phyloP scores from a whole-genome alignment of 2,888 invertebrate species.

The Polydrusus tereticollis region DNA sequence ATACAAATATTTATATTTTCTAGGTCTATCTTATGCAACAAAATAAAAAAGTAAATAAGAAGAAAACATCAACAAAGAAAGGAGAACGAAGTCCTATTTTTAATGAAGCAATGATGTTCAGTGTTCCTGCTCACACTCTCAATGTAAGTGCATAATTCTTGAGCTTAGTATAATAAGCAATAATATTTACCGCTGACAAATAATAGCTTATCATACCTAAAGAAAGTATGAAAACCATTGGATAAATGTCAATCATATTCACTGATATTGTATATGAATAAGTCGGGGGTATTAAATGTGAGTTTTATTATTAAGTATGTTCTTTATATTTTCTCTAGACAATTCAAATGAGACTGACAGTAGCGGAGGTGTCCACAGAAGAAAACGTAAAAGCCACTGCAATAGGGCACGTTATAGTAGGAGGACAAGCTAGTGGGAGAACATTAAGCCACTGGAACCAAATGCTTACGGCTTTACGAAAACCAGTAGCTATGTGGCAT shows the following conservation, averaged over 20 bases:
- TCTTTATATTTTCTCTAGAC: no score
- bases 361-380: constrained; percentile 68
- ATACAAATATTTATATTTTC: no score
- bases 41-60: constrained; percentile 85
- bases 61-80: constrained; percentile 82
- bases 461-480: constrained; percentile 83
- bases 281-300: no score
- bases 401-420: constrained; percentile 86
- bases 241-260: background rate
- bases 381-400: constrained; percentile 72
- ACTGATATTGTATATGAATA: background rate
- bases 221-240: background rate
- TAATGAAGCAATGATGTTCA: constrained; percentile 89
- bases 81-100: constrained; percentile 83
- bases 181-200: background rate
- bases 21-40: constrained; percentile 84
- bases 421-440: constrained; percentile 79
- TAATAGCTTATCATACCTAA: background rate
- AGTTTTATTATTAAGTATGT: no score
- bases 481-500: constrained; percentile 90
- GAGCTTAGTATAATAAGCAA: background rate
- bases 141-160: constrained; percentile 69
- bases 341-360: constrained; percentile 80
- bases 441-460: constrained; percentile 86
- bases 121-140: constrained; percentile 79